A percentile compares a stretch with the other conserved stretches of the same genome.
phyloP scores from a whole-genome alignment of 2,888 invertebrate species.

The Caenorhabditis becei region DNA sequence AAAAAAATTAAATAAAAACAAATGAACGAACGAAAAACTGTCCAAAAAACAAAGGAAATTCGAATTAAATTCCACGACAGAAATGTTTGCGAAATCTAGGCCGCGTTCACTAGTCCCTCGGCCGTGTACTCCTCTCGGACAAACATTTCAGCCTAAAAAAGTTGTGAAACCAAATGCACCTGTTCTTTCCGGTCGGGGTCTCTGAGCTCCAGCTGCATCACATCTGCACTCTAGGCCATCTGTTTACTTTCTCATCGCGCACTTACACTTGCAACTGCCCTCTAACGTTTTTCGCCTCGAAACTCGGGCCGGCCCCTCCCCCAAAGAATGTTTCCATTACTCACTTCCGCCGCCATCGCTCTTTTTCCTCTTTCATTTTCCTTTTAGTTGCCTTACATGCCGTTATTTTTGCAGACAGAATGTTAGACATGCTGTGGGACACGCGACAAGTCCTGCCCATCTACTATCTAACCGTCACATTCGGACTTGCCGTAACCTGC shows the following conservation, averaged over 20 bases:
- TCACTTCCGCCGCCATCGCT: slow-evolving; percentile 31
- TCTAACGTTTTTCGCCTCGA: slow-evolving; percentile 29
- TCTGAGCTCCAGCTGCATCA: slow-evolving; percentile 31
- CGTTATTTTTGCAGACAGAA: slow-evolving; percentile 26
- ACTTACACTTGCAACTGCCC: slow-evolving; percentile 48
- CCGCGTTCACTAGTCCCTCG: slow-evolving; percentile 31
- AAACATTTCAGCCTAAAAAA: slow-evolving; percentile 19
- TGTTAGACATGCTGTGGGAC: slow-evolving; percentile 43
- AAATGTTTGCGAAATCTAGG: slow-evolving; percentile 14
- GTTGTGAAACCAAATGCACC: slow-evolving; percentile 37
- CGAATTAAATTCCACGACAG: neutral
- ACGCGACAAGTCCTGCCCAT: slow-evolving; percentile 56
- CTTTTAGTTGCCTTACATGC: slow-evolving; percentile 3
- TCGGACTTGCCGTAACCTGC: slow-evolving; percentile 64
- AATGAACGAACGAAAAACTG: neutral
- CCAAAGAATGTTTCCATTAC: slow-evolving; percentile 53
- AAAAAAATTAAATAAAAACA: neutral
- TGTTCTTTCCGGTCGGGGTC: slow-evolving; percentile 12
- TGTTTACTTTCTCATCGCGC: slow-evolving; percentile 56
- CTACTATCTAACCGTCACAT: slow-evolving; percentile 63
- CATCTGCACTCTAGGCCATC: slow-evolving; percentile 26
- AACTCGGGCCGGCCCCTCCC: slow-evolving; percentile 36
- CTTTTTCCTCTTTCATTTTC: slow-evolving; percentile 8
- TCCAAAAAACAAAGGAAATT: neutral
- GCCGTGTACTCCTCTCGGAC: slow-evolving; percentile 47